Percentiles rank a stretch among this genome's conserved stretches.
These are phyloP conservation scores for Saimiri boliviensis DNA, from an alignment of 2,113 vertebrate species.

Conservation along the genomic window DNA sequence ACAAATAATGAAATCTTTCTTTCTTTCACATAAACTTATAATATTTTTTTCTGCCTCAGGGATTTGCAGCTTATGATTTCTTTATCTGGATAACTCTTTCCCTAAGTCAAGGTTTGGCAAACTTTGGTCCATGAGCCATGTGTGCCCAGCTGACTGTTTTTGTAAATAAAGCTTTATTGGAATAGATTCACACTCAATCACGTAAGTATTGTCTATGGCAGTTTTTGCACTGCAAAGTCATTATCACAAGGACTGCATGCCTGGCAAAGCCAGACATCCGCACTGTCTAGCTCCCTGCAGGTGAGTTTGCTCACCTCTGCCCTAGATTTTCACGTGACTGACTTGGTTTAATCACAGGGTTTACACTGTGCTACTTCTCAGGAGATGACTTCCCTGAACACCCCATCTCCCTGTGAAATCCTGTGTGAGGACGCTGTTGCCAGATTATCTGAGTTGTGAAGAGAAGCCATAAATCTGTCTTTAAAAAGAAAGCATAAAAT, in stretches of 20 bases:
- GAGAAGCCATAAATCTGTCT: background rate
- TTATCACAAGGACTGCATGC: too few relatives aligned
- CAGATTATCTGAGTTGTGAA: background rate
- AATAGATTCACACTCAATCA: background rate
- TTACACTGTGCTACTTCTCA: too few relatives aligned
- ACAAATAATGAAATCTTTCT: background rate
- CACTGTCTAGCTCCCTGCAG: too few relatives aligned
- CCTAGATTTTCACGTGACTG: background rate
- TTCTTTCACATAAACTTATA: too few relatives aligned
- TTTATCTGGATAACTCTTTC: background rate
- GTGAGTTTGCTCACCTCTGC: background rate
- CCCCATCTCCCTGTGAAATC: background rate
- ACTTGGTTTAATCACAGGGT: too few relatives aligned
- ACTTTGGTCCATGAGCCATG: background rate
- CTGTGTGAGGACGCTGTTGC: too few relatives aligned
- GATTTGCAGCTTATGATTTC: background rate
- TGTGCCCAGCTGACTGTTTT: background rate
- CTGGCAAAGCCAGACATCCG: background rate
- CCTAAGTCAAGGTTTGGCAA: background rate
- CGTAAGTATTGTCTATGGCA: rapidly evolving
- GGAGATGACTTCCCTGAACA: rapidly evolving
- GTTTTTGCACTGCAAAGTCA: too few relatives aligned
- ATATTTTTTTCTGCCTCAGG: background rate
- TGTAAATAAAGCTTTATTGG: background rate
- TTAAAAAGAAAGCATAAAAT: background rate